Evolutionary conservation across 2,797 vertebrate genomes (phyloP).

Genomic region (Buphagus erythrorhynchus): DNA sequence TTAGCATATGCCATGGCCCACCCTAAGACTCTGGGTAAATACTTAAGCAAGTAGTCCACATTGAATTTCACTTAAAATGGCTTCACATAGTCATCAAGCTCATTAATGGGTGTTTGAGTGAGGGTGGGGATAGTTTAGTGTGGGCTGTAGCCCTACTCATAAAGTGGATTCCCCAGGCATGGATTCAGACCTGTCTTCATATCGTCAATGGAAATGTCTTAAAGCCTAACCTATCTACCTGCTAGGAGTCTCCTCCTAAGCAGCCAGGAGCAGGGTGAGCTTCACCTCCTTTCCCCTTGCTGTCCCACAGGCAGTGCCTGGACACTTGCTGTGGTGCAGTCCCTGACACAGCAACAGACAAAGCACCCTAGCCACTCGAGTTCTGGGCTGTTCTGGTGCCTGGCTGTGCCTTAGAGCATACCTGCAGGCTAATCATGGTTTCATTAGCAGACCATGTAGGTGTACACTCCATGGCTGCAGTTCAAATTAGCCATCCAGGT

Average conservation of each 20-base stretch:
- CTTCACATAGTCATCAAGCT: background rate
- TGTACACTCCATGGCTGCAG: background rate
- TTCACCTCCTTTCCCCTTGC: background rate
- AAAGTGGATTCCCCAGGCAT: background rate
- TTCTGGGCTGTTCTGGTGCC: background rate
- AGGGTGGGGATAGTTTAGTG: background rate
- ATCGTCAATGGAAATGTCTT: background rate
- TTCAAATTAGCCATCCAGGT: background rate
- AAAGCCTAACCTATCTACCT: background rate
- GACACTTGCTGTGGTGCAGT: background rate
- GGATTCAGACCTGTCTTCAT: background rate
- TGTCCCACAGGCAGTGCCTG: background rate
- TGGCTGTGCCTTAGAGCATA: background rate
- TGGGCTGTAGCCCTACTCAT: background rate
- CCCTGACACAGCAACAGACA: background rate
- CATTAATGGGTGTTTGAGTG: background rate
- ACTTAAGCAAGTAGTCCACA: background rate
- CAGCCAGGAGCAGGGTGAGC: fast-evolving
- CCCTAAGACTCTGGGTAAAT: background rate
- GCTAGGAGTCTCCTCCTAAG: background rate
- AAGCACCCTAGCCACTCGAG: background rate
- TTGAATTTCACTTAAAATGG: background rate
- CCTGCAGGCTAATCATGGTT: background rate
- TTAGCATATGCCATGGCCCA: background rate
- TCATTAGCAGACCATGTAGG: background rate